Evolutionary conservation across 2,888 invertebrate species (phyloP), one percentile per base, ranked within the genome.

Genomic region (Hipparchia semele): DNA sequence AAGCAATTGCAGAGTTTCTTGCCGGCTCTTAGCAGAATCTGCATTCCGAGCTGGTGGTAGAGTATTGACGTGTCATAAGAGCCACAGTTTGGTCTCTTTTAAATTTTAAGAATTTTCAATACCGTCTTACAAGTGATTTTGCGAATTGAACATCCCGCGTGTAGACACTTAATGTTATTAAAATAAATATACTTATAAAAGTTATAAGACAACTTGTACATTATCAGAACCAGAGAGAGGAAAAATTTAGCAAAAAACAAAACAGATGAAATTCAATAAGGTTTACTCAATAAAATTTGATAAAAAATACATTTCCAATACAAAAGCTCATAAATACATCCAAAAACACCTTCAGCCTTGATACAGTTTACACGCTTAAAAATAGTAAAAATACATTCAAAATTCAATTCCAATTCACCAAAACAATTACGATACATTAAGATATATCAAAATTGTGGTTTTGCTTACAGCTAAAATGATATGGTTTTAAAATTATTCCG

Each of bases 371-470:
- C 74, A 73, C 71, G 73, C 49, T 58, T 8, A 10, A 46, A 58
- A 64, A 62, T 62, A 62, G 49, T 60, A 60, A 64, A 39, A 64
- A 53, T 49, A 64, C 49, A 64, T 53, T 65, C 45, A 45, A 56
- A 54, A 56, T 67, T 67, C 56, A 67, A 58, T 56, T 56, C 51
- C 86, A 75, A 79, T 76, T 79, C 75, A 85, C 89, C 90, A 91
- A 70, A 91, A 90, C 91, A 86, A 83, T 81, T 82, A 62, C 77
- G 82, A 86, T 91, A 88, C 77, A 83, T 33, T 82, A 60, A 68
- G 67, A 82, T 85, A 84, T 90, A 90, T 79, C 83, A 76, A 79
- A 85, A 85, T 76, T 82, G 89, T 90, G 90, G 89, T 76, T 73
- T 70, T 46, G 70, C 76, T 73, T 76, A 78, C 65, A 12, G 59